Conservation (phyloP, 2,888 invertebrate species). For the Sacculina carcini region DNA sequence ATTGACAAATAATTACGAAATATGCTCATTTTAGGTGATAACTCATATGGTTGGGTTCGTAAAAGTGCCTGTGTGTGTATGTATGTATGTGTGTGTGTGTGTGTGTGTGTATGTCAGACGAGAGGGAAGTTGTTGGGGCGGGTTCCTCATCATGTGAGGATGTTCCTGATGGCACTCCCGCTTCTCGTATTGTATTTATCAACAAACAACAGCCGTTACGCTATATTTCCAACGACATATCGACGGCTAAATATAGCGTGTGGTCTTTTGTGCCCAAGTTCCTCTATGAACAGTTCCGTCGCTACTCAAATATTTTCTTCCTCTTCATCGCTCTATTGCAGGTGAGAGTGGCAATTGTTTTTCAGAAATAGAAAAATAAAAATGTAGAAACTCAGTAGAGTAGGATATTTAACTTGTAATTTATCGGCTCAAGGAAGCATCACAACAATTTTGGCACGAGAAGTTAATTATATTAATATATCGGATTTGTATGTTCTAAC, state of each 20-base stretch:
- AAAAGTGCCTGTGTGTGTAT: not conserved
- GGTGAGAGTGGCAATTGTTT: constrained; percentile 22
- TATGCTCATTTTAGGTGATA: no score
- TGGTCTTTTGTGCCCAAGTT: constrained; percentile 79
- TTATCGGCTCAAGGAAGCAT: no score
- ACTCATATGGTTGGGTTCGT: no score
- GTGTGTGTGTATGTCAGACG: not conserved
- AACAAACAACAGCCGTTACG: constrained; percentile 13
- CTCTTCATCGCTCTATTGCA: constrained; percentile 86
- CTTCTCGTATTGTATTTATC: constrained; percentile 11
- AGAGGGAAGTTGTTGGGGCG: not conserved
- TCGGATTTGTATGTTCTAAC: no score
- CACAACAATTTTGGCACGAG: no score
- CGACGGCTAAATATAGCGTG: constrained; percentile 80
- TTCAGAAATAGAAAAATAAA: no score
- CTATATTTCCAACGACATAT: constrained; percentile 41
- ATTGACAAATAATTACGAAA: no score
- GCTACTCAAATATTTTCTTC: constrained; percentile 99
- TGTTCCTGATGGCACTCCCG: not conserved
- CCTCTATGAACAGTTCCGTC: constrained; percentile 94
- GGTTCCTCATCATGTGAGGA: not conserved
- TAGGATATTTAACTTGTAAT: no score
- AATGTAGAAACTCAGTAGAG: no score
- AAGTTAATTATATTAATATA: no score
- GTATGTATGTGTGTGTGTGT: not conserved